These are phyloP conservation scores for Alitta virens DNA, from an alignment of 2,888 invertebrate species.

Conservation along the genomic window DNA sequence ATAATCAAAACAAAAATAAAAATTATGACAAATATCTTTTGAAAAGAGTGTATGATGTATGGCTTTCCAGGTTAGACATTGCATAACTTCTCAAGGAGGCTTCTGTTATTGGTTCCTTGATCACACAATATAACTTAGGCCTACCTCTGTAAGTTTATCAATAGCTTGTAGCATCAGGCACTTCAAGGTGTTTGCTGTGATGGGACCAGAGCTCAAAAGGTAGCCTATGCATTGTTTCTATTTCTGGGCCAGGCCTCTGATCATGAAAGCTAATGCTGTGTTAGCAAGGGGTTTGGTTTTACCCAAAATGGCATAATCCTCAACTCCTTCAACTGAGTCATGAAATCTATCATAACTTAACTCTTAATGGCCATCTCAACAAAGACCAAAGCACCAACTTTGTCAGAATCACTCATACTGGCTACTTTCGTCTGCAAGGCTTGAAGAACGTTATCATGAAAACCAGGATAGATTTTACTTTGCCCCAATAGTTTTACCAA, in stretches of 20 bases:
- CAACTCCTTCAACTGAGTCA: not conserved
- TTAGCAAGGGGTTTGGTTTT: not conserved
- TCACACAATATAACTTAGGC: conserved; percentile 16
- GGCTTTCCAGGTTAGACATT: conserved; percentile 8
- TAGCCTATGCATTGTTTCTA: not conserved
- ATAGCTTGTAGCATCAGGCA: not conserved
- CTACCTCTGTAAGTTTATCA: not conserved
- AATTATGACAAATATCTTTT: conserved; percentile 8
- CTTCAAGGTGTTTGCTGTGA: not conserved
- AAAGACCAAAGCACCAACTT: not conserved
- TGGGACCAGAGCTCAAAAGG: not conserved
- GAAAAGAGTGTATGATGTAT: not conserved
- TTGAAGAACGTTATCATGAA: not conserved
- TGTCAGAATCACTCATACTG: not conserved
- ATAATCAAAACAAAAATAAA: not conserved
- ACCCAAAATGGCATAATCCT: not conserved
- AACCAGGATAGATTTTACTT: not conserved
- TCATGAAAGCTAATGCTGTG: not conserved
- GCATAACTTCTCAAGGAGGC: not conserved
- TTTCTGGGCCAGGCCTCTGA: not conserved
- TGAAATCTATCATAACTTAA: not conserved
- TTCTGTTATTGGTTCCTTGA: conserved; percentile 19
- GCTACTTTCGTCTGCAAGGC: not conserved
- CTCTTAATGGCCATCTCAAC: not conserved
- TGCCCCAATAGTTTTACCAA: not conserved